Evolutionary conservation across 2,797 vertebrate species (phyloP).

Genomic region (Acomys russatus): DNA sequence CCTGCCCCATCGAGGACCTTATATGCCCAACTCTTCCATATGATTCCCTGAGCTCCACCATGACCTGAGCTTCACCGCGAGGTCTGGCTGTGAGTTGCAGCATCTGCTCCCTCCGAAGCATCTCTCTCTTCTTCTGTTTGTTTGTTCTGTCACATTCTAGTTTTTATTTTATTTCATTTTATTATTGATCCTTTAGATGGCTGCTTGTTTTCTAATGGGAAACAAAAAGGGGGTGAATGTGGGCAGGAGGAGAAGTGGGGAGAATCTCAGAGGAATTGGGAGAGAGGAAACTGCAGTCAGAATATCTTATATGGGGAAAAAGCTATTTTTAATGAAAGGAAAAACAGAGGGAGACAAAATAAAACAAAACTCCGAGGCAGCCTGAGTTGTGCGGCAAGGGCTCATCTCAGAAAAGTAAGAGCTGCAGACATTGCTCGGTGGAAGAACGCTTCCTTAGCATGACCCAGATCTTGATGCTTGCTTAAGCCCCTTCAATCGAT

Average conservation of each 20-base stretch:
- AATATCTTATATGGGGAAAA: not conserved
- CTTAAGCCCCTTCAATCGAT: not conserved
- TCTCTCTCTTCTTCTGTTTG: not conserved
- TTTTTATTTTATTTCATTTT: not conserved
- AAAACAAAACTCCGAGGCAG: not conserved
- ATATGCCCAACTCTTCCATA: no score
- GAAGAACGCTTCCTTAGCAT: not conserved
- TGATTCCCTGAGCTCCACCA: no score
- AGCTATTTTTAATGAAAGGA: not conserved
- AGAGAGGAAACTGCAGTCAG: not conserved
- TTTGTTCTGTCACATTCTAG: not conserved
- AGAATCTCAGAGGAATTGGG: not conserved
- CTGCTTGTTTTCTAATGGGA: not conserved
- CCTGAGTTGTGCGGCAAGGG: not conserved
- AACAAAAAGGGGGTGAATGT: not conserved
- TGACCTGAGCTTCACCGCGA: no score
- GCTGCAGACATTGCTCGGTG: not conserved
- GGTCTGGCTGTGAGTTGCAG: no score
- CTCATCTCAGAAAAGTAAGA: not conserved
- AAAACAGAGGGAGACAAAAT: not conserved
- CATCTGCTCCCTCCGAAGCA: no score
- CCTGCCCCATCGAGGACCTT: no score
- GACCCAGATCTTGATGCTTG: not conserved
- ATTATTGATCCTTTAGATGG: not conserved
- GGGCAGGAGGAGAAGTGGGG: not conserved